Evolutionary conservation across 1,140 invertebrate genomes (phyloP).

Genomic region (Propsilocerus akamusi): DNA sequence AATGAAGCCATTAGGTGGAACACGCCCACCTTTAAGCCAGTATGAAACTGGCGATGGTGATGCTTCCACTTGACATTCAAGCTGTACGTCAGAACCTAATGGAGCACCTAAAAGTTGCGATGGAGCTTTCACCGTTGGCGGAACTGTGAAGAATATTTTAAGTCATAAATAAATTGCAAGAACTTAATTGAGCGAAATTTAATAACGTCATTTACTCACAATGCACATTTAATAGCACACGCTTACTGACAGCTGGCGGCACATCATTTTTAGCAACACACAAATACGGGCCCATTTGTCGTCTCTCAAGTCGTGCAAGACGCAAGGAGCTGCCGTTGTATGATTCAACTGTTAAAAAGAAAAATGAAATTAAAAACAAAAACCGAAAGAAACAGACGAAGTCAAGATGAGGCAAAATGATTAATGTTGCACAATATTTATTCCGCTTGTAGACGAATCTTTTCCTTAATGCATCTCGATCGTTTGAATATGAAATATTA

Average conservation of each 20-base stretch:
- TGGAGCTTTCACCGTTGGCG: constrained; percentile 59
- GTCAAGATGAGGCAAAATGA: too few relatives aligned
- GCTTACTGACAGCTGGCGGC: constrained; percentile 71
- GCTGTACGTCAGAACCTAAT: constrained; percentile 54
- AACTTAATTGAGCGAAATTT: background rate
- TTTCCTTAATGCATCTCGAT: too few relatives aligned
- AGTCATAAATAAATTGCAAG: background rate
- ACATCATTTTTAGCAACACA: constrained; percentile 81
- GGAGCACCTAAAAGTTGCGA: constrained; percentile 68
- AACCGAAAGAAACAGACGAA: too few relatives aligned
- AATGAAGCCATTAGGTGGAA: constrained; percentile 11
- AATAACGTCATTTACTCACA: constrained; percentile 43
- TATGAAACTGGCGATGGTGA: constrained; percentile 69
- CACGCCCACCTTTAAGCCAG: constrained; percentile 55
- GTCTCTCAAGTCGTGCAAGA: constrained; percentile 53
- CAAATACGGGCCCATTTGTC: constrained; percentile 73
- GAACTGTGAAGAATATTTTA: constrained; percentile 35
- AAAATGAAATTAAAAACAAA: constrained; percentile 7
- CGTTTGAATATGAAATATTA: too few relatives aligned
- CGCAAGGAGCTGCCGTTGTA: constrained; percentile 53
- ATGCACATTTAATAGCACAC: constrained; percentile 68
- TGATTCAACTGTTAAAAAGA: constrained; percentile 37
- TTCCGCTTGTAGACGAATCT: too few relatives aligned
- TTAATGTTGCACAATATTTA: too few relatives aligned
- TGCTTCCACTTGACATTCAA: constrained; percentile 67